Conservation (phyloP, 2,797 vertebrate genomes). For the Anas georgica region DNA sequence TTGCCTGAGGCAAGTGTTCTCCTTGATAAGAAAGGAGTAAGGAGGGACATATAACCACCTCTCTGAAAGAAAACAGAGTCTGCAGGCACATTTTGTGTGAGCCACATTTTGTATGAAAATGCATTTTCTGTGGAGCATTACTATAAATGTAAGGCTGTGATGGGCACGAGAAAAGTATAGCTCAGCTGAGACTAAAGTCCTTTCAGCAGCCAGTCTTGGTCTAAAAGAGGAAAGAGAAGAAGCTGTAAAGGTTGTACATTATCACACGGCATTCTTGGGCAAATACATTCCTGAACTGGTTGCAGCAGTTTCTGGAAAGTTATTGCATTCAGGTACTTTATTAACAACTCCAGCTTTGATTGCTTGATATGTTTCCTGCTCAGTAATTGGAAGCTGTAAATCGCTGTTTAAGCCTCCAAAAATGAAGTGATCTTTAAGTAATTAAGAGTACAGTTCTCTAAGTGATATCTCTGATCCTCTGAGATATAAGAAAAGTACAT, state of each 20-base stretch:
- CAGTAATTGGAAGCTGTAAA: constrained; percentile 48
- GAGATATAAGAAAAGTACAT: constrained; percentile 43
- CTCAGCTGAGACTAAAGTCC: background rate
- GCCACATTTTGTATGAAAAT: background rate
- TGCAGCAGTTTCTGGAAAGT: background rate
- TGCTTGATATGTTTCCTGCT: constrained; percentile 59
- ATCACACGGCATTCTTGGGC: background rate
- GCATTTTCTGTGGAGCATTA: background rate
- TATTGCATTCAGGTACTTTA: background rate
- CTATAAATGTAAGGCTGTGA: background rate
- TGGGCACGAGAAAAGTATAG: accelerated
- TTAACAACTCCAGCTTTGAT: constrained; percentile 37
- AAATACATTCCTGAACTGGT: background rate
- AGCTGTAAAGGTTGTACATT: background rate
- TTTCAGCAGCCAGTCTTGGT: background rate
- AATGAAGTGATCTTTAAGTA: constrained; percentile 55
- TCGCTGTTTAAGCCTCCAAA: constrained; percentile 59
- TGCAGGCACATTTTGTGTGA: background rate
- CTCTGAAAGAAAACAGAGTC: background rate
- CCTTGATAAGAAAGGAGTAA: background rate
- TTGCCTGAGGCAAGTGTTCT: background rate
- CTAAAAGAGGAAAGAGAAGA: background rate
- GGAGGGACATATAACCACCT: background rate
- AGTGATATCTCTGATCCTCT: constrained; percentile 10
- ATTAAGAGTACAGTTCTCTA: constrained; percentile 54